Conservation (phyloP, 2,888 invertebrate genomes). For the Coelogynopora nodosa region DNA sequence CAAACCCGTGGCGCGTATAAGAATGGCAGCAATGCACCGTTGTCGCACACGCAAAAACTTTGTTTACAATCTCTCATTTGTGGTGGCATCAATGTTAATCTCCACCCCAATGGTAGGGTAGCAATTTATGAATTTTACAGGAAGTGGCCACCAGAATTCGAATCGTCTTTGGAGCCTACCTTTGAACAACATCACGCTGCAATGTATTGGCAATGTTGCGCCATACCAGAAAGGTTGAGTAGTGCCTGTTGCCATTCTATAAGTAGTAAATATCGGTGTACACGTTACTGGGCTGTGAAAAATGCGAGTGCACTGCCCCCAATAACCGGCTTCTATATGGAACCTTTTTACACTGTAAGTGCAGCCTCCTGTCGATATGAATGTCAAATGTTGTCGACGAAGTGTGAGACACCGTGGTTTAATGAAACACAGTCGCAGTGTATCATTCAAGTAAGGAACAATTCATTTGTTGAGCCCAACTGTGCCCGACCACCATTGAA, state of each 20-base stretch:
- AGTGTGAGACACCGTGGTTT: background rate
- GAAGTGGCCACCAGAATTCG: background rate
- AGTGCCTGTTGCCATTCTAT: background rate
- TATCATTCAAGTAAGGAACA: background rate
- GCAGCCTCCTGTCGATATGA: background rate
- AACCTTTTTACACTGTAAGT: background rate
- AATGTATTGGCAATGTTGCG: background rate
- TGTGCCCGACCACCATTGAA: background rate
- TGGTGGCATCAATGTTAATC: too few relatives aligned
- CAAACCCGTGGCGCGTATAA: too few relatives aligned
- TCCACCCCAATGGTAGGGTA: too few relatives aligned
- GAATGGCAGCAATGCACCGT: too few relatives aligned
- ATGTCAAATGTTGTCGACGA: background rate
- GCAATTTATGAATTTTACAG: background rate
- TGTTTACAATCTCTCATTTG: background rate
- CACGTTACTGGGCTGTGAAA: background rate
- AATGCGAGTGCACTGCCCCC: background rate
- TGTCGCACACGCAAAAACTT: background rate
- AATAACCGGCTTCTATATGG: background rate
- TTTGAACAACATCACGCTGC: background rate
- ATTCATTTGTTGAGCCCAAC: background rate
- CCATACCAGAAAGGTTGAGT: background rate
- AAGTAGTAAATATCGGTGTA: background rate
- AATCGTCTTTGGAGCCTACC: background rate
- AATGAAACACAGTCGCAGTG: background rate